Percentiles rank a stretch among this genome's conserved stretches.
phyloP scores from a whole-genome alignment of 1,140 invertebrate genomes.

The Diabrotica virgifera region DNA sequence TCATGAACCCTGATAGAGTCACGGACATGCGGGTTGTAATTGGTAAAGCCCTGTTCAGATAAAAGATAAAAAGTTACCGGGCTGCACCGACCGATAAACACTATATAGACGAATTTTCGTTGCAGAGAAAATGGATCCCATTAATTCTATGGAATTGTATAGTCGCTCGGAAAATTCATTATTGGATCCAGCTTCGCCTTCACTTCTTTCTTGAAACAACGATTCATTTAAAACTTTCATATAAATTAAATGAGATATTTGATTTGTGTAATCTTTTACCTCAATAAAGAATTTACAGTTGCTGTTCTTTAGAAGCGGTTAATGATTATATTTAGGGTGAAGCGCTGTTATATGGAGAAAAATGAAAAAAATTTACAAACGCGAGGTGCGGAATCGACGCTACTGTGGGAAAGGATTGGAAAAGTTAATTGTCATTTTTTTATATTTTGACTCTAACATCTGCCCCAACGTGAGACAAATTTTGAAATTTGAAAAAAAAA shows the following conservation, averaged over 20 bases:
- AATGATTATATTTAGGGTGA: too few relatives aligned
- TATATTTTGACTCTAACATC: too few relatives aligned
- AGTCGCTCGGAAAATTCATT: conserved; percentile 1
- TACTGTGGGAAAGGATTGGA: too few relatives aligned
- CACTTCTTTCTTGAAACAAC: background rate
- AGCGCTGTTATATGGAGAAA: too few relatives aligned
- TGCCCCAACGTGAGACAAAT: too few relatives aligned
- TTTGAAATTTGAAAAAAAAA: too few relatives aligned
- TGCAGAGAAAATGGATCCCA: conserved; percentile 4
- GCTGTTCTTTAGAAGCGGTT: too few relatives aligned
- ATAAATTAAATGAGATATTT: background rate
- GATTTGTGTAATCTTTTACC: too few relatives aligned
- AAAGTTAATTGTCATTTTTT: too few relatives aligned
- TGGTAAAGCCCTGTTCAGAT: conserved; percentile 20
- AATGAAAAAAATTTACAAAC: too few relatives aligned
- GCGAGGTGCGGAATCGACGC: too few relatives aligned
- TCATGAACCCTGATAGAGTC: conserved; percentile 30
- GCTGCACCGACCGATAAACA: conserved; percentile 15
- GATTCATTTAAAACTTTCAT: background rate
- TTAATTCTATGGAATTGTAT: conserved; percentile 7
- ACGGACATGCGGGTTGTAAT: conserved; percentile 35
- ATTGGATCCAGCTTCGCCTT: background rate
- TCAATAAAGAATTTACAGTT: too few relatives aligned
- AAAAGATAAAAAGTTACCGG: conserved; percentile 20
- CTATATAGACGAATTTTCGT: conserved; percentile 9